Evolutionary conservation across 2,888 invertebrate species (phyloP).

Genomic region (Cephus spinipes): DNA sequence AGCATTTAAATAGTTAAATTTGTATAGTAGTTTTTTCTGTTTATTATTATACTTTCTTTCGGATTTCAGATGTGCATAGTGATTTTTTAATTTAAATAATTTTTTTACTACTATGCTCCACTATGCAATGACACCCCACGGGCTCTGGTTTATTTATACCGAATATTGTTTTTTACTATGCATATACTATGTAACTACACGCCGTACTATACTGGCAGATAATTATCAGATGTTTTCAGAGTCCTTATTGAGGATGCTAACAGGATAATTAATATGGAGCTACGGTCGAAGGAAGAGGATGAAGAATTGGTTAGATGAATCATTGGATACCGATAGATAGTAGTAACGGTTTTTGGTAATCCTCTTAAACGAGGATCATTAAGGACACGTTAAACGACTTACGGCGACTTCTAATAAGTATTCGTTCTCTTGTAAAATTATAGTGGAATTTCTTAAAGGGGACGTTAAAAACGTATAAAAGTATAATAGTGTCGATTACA

Average conservation of each 20-base stretch:
- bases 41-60: not conserved
- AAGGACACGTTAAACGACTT: not conserved
- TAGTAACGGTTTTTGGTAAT: not conserved
- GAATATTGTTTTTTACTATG: not conserved
- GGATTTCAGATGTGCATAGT: not conserved
- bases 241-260: not conserved
- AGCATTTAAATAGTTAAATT: not conserved
- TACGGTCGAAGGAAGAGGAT: not conserved
- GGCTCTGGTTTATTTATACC: not conserved
- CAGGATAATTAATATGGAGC: not conserved
- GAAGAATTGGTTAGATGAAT: not conserved
- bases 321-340: not conserved
- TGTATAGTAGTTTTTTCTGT: not conserved
- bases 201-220: not conserved
- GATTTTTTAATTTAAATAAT: too few relatives aligned
- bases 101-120: too few relatives aligned
- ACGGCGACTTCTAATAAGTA: not conserved
- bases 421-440: not conserved
- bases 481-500: not conserved
- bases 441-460: not conserved
- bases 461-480: not conserved
- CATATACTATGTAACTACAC: not conserved
- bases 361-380: not conserved
- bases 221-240: not conserved
- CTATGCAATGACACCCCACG: not conserved